Base-by-base conservation (phyloP, 2,113 vertebrate genomes). In the Oncorhynchus mykiss region DNA sequence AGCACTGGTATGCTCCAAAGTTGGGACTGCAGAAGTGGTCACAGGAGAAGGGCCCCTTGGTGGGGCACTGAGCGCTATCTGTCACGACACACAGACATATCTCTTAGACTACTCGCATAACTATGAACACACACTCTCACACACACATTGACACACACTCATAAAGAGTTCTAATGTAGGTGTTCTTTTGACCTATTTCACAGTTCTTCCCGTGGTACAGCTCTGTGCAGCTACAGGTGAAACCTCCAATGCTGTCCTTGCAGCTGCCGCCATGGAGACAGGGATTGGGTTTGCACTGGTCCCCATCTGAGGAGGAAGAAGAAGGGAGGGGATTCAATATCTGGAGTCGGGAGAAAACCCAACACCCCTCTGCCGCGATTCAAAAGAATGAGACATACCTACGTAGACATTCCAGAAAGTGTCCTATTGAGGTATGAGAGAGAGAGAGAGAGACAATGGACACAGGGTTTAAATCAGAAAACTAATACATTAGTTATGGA, bases 21-120 rank as follows among this genome's bases (percentile, higher is more conserved):
- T 69, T 74, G 0, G 91, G 91, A 3, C 85, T 93, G 89, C 97
- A 99, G 82, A 95, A 94, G 68, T 99, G 97, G 14, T 96, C 91
- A 72, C 97, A 99, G 0, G 93, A 94, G 0, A 86, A 67, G 0
- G 89, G 90, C 25, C 93, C 93, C 1, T 88, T 64, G 0, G 90
- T 89, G 3, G 89, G 91, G 84, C 97, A 97, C 80, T 95, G 86
- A 0, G 91, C 89, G 48, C 90, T 83, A 73, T 93, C 96, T 96
- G 83, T 76, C 96, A 82, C 75, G 11, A 74, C 8, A 72, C 49
- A 31, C 4, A 60, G 71, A 78, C 1, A 70, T 4, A 74, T 16
- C 29, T n/a, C n/a, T n/a, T 25, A 39, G 5, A 25, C 13, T 14
- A 34, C 25, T 25, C 31, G 51, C 16, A 6, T 9, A n/a, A 7